Evolutionary conservation across 2,888 invertebrate genomes (phyloP).

Genomic region (Leptopilina syphax): DNA sequence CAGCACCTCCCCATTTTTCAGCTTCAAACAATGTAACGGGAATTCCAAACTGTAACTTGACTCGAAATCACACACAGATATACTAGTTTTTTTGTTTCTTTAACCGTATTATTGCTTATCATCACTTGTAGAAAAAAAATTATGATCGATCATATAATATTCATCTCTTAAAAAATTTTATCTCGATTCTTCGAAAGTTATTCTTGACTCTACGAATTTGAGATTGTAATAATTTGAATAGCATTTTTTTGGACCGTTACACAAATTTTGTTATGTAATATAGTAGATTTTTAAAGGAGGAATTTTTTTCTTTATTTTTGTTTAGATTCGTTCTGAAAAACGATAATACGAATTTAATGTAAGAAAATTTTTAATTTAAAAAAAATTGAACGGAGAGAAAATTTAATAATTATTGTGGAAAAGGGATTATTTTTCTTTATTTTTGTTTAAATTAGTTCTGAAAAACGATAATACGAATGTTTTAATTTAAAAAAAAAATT

Average conservation of each 20-base stretch:
- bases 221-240: neutral
- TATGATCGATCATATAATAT: neutral
- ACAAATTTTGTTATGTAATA: too few relatives aligned
- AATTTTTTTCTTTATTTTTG: too few relatives aligned
- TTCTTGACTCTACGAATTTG: neutral
- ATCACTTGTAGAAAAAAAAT: constrained; percentile 3
- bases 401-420: constrained; percentile 15
- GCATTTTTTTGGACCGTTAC: too few relatives aligned
- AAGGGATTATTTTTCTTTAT: neutral
- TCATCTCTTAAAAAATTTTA: neutral
- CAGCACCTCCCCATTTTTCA: constrained; percentile 27
- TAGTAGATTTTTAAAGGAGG: too few relatives aligned
- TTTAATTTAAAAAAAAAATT: neutral
- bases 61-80: constrained; percentile 14
- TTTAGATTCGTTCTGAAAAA: too few relatives aligned
- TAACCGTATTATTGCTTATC: neutral
- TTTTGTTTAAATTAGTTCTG: too few relatives aligned
- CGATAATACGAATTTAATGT: too few relatives aligned
- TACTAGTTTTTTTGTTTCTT: constrained; percentile 29
- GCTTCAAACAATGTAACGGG: constrained; percentile 12
- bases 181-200: constrained; percentile 18
- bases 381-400: neutral
- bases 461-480: too few relatives aligned
- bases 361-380: neutral
- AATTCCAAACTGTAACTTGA: constrained; percentile 22